Evolutionary conservation across 2,113 vertebrate genomes (phyloP).

Genomic region (Capra hircus): DNA sequence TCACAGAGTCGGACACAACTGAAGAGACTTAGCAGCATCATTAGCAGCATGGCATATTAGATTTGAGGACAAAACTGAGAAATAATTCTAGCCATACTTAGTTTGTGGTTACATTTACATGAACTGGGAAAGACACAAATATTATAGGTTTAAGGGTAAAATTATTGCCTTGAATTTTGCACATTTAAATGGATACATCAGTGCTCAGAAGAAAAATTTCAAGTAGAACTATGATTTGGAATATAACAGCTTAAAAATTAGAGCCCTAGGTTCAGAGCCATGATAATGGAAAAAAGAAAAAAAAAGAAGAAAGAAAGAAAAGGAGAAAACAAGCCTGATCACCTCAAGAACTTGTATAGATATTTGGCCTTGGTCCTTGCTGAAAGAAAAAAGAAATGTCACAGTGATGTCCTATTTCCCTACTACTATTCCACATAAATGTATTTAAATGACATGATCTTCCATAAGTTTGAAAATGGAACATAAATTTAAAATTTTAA

Average conservation of each 20-base stretch:
- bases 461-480: not conserved
- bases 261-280: not conserved
- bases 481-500: not conserved
- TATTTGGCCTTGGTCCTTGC: not conserved
- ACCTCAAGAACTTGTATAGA: not conserved
- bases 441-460: not conserved
- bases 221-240: not conserved
- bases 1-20: accelerated
- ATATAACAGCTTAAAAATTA: not conserved
- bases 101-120: not conserved
- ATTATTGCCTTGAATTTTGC: not conserved
- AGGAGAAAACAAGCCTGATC: not conserved
- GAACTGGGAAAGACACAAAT: not conserved
- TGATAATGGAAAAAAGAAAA: not conserved
- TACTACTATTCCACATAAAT: not conserved
- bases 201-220: not conserved
- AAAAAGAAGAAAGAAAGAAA: not conserved
- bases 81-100: not conserved
- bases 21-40: not conserved
- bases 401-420: not conserved
- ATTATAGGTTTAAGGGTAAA: not conserved
- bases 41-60: not conserved
- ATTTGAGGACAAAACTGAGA: not conserved
- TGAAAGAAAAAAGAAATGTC: not conserved
- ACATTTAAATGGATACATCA: not conserved